A percentile compares a stretch with the other conserved stretches of the same genome.
Evolutionary conservation across 1,140 invertebrate species (phyloP).

Genomic region (Rhopalosiphum maidis): DNA sequence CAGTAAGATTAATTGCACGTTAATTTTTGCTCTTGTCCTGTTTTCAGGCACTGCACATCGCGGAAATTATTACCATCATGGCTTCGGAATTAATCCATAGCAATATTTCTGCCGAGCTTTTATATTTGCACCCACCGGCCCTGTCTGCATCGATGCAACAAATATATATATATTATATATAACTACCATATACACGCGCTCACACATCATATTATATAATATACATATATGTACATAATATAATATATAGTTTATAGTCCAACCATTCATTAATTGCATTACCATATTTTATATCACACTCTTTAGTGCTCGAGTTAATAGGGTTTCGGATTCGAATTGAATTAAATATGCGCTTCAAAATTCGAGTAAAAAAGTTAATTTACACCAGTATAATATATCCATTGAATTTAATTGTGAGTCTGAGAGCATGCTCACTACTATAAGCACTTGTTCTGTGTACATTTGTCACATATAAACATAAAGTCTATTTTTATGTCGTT

Average conservation of each 20-base stretch:
- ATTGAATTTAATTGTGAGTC: not conserved
- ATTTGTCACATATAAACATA: not conserved
- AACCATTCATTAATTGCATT: slow-evolving; percentile 38
- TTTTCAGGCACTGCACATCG: not conserved
- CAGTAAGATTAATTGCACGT: not conserved
- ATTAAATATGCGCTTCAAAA: slow-evolving; percentile 18
- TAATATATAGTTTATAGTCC: not conserved
- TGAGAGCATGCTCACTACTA: not conserved
- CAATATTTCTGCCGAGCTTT: not conserved
- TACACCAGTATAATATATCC: not conserved
- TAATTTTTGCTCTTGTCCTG: not conserved
- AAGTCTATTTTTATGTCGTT: not conserved
- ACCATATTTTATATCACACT: slow-evolving; percentile 36
- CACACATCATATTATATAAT: not conserved
- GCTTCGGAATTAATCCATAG: not conserved
- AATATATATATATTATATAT: not conserved
- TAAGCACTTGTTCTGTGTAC: not conserved
- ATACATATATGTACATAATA: not conserved
- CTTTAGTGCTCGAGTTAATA: slow-evolving; percentile 33
- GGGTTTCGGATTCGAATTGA: slow-evolving; percentile 2
- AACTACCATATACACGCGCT: not conserved
- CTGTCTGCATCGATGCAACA: not conserved
- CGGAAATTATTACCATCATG: not conserved
- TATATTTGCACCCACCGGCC: not conserved
- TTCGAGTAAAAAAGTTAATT: slow-evolving; percentile 31